Conservation (phyloP, 1,140 invertebrate species). For the Drosophila repletoides region DNA sequence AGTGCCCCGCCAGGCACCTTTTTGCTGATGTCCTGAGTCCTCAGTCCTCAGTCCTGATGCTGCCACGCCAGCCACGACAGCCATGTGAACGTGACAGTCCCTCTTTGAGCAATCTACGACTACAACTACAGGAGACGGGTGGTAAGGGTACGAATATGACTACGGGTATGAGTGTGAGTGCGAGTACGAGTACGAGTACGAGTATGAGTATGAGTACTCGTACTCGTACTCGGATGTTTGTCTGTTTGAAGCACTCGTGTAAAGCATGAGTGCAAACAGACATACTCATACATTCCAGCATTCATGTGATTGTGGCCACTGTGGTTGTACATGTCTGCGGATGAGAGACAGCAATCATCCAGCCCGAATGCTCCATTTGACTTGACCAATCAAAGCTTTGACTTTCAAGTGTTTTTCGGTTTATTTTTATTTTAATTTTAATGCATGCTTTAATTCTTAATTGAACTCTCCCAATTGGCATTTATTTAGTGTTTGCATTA, state of each 20-base stretch:
- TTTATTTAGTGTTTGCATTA: conserved; percentile 65
- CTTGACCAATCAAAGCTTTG: conserved; percentile 66
- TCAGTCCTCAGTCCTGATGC: too few species aligned
- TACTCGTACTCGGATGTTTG: conserved; percentile 22
- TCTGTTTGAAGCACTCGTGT: conserved; percentile 36
- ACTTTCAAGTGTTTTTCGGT: conserved; percentile 49
- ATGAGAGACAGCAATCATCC: neutral
- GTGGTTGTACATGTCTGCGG: conserved; percentile 21
- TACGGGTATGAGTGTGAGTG: too few species aligned
- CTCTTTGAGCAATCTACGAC: too few species aligned
- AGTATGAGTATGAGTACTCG: too few species aligned
- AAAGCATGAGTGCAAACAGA: conserved; percentile 37
- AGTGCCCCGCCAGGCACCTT: conserved; percentile 28
- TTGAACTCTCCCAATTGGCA: conserved; percentile 59
- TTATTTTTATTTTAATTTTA: neutral
- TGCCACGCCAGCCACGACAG: conserved; percentile 1
- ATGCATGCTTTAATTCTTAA: conserved; percentile 36
- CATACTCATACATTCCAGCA: conserved; percentile 10
- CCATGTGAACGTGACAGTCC: conserved; percentile 34
- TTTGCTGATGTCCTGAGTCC: conserved; percentile 12
- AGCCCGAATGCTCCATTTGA: conserved; percentile 53
- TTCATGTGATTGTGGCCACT: conserved; percentile 64
- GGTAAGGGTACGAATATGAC: too few species aligned
- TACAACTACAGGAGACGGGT: too few species aligned
- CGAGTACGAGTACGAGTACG: too few species aligned